phyloP scores from a whole-genome alignment of 2,113 vertebrate genomes.

The Holacanthus passer region DNA sequence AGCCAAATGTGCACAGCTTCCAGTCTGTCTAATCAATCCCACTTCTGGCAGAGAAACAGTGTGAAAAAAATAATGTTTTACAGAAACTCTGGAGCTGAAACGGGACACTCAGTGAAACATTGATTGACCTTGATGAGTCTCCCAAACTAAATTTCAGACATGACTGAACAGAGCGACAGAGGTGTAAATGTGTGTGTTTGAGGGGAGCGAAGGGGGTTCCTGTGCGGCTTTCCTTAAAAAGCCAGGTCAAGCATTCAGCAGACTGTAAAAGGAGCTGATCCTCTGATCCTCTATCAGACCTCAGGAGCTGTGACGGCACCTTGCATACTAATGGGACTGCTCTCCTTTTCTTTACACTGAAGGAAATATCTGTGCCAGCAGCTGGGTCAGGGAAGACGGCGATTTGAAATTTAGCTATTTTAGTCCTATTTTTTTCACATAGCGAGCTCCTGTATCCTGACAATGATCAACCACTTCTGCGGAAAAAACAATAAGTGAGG shows the following conservation, averaged over 20 bases:
- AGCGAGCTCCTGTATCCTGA: background rate
- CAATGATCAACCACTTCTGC: constrained; percentile 2
- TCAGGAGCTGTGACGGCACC: constrained; percentile 74
- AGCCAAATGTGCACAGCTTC: constrained; percentile 18
- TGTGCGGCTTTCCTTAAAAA: constrained; percentile 68
- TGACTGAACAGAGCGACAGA: constrained; percentile 40
- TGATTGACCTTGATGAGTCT: constrained; percentile 57
- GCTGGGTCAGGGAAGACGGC: constrained; percentile 66
- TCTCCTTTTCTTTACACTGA: constrained; percentile 53
- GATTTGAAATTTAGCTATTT: constrained; percentile 46
- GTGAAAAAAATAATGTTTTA: constrained; percentile 17
- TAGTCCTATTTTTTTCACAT: constrained; percentile 22
- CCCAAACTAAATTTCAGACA: constrained; percentile 61
- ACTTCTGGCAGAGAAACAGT: background rate
- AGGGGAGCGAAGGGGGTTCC: background rate
- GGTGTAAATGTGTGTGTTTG: background rate
- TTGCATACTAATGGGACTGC: constrained; percentile 78
- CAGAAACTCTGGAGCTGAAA: constrained; percentile 34
- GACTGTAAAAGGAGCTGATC: constrained; percentile 77
- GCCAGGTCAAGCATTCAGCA: constrained; percentile 65
- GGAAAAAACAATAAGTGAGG: background rate
- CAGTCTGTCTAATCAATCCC: constrained; percentile 33
- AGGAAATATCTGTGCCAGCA: constrained; percentile 56
- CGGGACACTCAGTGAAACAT: constrained; percentile 20
- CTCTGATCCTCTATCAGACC: constrained; percentile 74